Percentiles rank a stretch among this genome's conserved stretches.
phyloP scores from a whole-genome alignment of 2,797 vertebrate genomes.

The Galaxias olidus region DNA sequence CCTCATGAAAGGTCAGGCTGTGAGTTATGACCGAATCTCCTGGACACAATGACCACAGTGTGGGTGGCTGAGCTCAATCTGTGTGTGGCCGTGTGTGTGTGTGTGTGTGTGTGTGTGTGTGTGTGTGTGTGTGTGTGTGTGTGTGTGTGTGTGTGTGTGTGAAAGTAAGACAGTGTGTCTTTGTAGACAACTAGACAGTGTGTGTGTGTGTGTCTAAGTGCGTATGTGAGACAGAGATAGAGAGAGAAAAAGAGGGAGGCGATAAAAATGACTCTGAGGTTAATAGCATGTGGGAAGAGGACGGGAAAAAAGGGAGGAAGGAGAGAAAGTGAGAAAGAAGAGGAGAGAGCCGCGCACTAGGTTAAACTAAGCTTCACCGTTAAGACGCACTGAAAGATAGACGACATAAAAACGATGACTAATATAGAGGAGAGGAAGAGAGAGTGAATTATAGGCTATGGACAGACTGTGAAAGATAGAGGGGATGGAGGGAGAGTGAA shows the following conservation, averaged over 20 bases:
- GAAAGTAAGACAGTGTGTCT: background rate
- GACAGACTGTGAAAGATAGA: too few relatives aligned
- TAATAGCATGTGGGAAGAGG: too few relatives aligned
- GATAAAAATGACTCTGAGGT: too few relatives aligned
- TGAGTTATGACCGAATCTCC: constrained; percentile 74
- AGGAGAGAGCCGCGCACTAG: background rate
- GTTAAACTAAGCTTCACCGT: too few relatives aligned
- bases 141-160: constrained; percentile 29
- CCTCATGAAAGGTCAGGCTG: constrained; percentile 74
- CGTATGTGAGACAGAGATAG: background rate
- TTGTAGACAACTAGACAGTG: background rate
- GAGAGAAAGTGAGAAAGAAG: constrained; percentile 41
- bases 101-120: background rate
- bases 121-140: constrained; percentile 6
- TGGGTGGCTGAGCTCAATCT: constrained; percentile 49
- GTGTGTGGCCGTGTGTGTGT: constrained; percentile 2
- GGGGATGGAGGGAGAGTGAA: too few relatives aligned
- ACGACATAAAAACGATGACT: background rate
- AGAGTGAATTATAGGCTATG: background rate
- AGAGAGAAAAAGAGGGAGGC: background rate
- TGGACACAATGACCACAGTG: constrained; percentile 64
- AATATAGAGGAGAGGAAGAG: background rate
- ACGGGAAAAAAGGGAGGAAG: constrained; percentile 5
- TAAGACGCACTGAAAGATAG: too few relatives aligned
- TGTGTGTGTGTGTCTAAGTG: background rate